Base-by-base conservation (phyloP, 2,888 invertebrate species). In the Steinernema scapterisci region DNA sequence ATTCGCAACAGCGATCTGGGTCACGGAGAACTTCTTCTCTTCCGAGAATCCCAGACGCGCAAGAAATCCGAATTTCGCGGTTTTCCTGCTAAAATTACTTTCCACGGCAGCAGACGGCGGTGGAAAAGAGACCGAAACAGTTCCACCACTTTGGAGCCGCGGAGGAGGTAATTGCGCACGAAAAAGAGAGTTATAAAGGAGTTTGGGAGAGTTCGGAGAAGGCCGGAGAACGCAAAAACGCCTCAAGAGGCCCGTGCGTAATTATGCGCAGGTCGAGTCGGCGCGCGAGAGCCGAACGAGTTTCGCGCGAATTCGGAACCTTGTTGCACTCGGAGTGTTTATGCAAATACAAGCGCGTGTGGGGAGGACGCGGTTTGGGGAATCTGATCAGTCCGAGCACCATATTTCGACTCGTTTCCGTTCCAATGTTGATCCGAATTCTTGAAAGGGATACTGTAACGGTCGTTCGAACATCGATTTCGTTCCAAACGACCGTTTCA, bases 1-100 rank as follows among this genome's bases (percentile, higher is more conserved):
- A 63, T 63, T 63, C 63, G 63, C 63, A 63, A 63, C 63, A 63
- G 63, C 63, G 63, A 63, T 63, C 63, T 63, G 63, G 63, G 63
- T 63, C 63, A 63, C 25, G 16, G 48, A 21, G 52, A 21, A 23
- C 63, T 63, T 16, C 45, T 7, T 44, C 38, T 48, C 48, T 19
- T 48, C 48, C 48, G 48, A 48, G 48, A 48, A 48, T 48, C 48
- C 5, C 16, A 48, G 45, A n/a, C 38, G 3, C 38, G 38, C 52
- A 25, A 25, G 63, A 48, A 63, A 63, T 63, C 11, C 63, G 54
- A 54, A 63, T 63, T 16, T 31, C 63, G 21, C 31, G 31, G 63
- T 27, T 63, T 63, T 63, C 31, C 63, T 63, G 63, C 63, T 63
- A 63, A 63, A 31, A 63, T 63, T 63, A 63, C 63, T 63, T 31